Conservation (phyloP, 2,113 vertebrate species). For the Onychorhynchus coronatus region DNA sequence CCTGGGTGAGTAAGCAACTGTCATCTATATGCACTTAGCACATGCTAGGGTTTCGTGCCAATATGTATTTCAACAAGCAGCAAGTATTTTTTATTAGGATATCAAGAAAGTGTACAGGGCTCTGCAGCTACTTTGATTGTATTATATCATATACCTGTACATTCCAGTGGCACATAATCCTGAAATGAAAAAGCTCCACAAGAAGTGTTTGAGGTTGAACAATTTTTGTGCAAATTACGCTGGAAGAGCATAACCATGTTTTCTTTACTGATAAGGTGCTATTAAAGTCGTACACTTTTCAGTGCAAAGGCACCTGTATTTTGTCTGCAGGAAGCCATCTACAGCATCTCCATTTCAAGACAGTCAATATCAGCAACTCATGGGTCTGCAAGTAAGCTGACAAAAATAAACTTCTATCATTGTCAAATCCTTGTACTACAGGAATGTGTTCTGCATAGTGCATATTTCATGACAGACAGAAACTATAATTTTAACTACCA, state of each 20-base stretch:
- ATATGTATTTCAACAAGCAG: not conserved
- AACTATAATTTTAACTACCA: not conserved
- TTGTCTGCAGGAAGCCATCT: constrained; percentile 1
- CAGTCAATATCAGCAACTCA: not conserved
- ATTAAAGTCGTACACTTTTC: not conserved
- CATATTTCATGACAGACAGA: not conserved
- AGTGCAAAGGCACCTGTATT: not conserved
- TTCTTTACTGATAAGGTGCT: not conserved
- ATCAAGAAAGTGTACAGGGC: not conserved
- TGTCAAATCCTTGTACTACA: not conserved
- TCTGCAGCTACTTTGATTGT: not conserved
- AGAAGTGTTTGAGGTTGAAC: not conserved
- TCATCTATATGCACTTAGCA: not conserved
- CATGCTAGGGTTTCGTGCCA: not conserved
- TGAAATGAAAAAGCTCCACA: not conserved
- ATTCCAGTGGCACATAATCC: not conserved
- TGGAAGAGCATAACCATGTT: not conserved
- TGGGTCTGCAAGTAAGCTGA: not conserved
- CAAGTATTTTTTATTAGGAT: not conserved
- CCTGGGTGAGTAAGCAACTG: not conserved
- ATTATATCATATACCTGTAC: not conserved
- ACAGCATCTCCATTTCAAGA: constrained; percentile 2
- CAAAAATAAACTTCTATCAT: not conserved
- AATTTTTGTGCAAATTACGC: not conserved
- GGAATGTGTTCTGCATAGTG: not conserved